Base-by-base conservation (phyloP, 2,797 vertebrate genomes). In the Alca torda region DNA sequence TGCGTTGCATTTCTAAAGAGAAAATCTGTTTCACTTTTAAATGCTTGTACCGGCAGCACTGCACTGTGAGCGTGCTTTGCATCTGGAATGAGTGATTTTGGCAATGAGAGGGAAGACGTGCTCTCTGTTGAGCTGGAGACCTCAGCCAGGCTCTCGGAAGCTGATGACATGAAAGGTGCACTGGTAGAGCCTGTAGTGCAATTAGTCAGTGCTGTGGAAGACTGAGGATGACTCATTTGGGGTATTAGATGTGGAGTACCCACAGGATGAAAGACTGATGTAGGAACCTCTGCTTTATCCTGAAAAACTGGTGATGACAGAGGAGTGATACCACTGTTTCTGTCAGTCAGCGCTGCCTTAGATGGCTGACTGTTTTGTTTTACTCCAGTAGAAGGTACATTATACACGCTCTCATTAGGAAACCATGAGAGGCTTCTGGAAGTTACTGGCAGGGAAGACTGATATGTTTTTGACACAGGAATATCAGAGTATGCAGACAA, bases 101-200 rank as follows among this genome's bases (percentile, higher is more conserved):
- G 89, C 77, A 78, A 13, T 56, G 48, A 43, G 61, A 95, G 81
- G 68, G 87, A 93, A 89, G 91, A 68, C 0, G 1, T 46, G 81
- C 63, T 93, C 90, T 95, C 89, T 73, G 67, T 54, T 25, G 87
- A 92, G 91, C 87, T 83, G 80, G 59, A 28, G 41, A 73, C 54
- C 84, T 88, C 93, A 90, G 89, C 30, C 4, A 68, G 76, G 72
- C 63, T 93, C 93, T 94, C 18, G 9, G 93, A 89, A 96, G 80
- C 73, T 68, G 94, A 67, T 74, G 95, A 84, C 91, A 92, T 23
- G 74, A 43, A 67, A 73, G 72, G 81, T 21, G 79, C 91, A 64
- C 63, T 68, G 73, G 69, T 51, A 84, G 75, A 85, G 41, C 57
- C 84, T 68, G 57, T 30, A 37, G 79, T 60, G 78, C 57, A 73